Evolutionary conservation across 2,113 vertebrate species (phyloP).

Genomic region (Notarius lentiginosus): DNA sequence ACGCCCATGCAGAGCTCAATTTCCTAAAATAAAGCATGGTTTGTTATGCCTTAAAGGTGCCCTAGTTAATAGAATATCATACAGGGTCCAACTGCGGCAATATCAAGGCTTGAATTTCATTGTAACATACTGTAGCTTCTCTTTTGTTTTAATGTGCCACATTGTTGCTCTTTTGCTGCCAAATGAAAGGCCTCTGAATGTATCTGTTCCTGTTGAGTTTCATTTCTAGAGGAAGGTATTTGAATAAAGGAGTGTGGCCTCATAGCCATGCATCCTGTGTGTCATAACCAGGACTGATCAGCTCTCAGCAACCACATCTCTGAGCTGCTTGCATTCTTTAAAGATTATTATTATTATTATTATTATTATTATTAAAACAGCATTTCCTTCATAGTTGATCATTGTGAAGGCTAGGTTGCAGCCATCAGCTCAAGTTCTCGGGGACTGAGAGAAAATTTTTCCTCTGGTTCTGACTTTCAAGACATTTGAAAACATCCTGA

Average conservation of each 20-base stretch:
- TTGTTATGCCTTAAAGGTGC: slow-evolving; percentile 5
- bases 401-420: not conserved
- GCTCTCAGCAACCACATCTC: not conserved
- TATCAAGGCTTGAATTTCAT: not conserved
- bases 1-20: not conserved
- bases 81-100: not conserved
- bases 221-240: slow-evolving; percentile 1
- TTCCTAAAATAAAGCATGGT: not conserved
- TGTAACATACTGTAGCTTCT: not conserved
- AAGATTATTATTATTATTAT: not conserved
- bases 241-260: not conserved
- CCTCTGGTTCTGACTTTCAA: not conserved
- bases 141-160: not conserved
- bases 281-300: not conserved
- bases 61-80: not conserved
- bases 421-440: not conserved
- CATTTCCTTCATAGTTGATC: not conserved
- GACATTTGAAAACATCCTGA: not conserved
- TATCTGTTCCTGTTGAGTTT: slow-evolving; percentile 52
- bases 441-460: not conserved
- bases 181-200: slow-evolving; percentile 50
- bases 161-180: slow-evolving; percentile 57
- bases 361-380: not conserved
- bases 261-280: not conserved
- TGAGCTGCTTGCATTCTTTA: not conserved